A percentile compares a stretch with the other conserved stretches of the same genome.
These are phyloP conservation scores for Euschistus heros DNA, from an alignment of 1,140 invertebrate genomes.

Conservation along the genomic window DNA sequence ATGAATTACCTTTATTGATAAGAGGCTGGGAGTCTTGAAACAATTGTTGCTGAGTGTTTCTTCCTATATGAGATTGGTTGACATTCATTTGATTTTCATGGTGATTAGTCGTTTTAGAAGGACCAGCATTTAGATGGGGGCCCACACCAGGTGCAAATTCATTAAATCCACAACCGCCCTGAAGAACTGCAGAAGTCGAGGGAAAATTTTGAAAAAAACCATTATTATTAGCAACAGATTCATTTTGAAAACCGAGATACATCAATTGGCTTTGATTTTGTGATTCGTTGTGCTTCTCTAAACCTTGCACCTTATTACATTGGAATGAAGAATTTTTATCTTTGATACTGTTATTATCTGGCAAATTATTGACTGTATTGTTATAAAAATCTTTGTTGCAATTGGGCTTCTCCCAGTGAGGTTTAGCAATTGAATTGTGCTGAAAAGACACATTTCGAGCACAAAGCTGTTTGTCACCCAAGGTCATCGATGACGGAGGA, in stretches of 20 bases:
- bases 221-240: neutral
- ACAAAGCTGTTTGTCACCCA: neutral
- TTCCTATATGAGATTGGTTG: too few species aligned
- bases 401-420: neutral
- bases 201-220: constrained; percentile 1
- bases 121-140: too few species aligned
- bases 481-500: neutral
- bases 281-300: neutral
- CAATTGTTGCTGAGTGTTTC: too few species aligned
- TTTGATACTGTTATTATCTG: too few species aligned
- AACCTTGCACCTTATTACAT: too few species aligned
- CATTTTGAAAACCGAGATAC: neutral
- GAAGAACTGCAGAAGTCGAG: neutral
- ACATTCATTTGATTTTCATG: too few species aligned
- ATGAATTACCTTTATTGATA: too few species aligned
- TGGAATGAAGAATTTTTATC: constrained; percentile 1
- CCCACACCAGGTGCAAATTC: too few species aligned
- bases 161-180: neutral
- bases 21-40: too few species aligned
- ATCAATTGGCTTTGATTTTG: constrained; percentile 33
- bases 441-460: neutral
- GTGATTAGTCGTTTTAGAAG: too few species aligned
- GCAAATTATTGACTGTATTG: neutral
- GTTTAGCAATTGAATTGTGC: neutral
- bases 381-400: neutral